phyloP scores from a whole-genome alignment of 2,888 invertebrate species.

The Hirtodrosophila confusa region DNA sequence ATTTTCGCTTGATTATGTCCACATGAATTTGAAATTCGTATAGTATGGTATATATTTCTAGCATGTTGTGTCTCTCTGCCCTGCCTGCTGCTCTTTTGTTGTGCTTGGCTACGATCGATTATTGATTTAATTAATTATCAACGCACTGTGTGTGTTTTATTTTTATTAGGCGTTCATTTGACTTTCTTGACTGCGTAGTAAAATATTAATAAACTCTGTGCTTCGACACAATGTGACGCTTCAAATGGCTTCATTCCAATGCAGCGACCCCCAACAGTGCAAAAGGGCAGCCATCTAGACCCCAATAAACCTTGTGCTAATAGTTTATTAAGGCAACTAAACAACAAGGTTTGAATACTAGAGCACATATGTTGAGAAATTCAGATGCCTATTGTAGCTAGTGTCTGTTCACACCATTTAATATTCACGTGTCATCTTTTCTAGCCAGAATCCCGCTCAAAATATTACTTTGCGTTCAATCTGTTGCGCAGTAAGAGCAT shows the following conservation, averaged over 20 bases:
- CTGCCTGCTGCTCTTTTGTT: slow-evolving; percentile 35
- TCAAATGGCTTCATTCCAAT: slow-evolving; percentile 51
- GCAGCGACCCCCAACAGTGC: slow-evolving; percentile 32
- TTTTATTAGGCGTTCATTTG: slow-evolving; percentile 23
- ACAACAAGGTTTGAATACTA: no score
- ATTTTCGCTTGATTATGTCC: slow-evolving; percentile 78
- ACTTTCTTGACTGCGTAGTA: slow-evolving; percentile 4
- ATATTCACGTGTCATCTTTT: no score
- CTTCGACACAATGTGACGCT: slow-evolving; percentile 21
- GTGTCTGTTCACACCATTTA: no score
- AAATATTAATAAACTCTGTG: slow-evolving; percentile 53
- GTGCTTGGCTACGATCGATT: slow-evolving; percentile 60
- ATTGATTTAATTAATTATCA: slow-evolving; percentile 79
- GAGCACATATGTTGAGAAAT: no score
- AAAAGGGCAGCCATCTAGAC: background rate
- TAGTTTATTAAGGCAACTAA: slow-evolving; percentile 1
- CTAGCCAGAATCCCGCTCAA: no score
- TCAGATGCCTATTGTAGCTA: no score
- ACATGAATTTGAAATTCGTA: slow-evolving; percentile 54
- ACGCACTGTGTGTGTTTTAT: slow-evolving; percentile 66
- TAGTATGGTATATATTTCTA: slow-evolving; percentile 31
- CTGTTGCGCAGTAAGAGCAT: no score
- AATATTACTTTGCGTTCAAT: no score
- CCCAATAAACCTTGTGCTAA: slow-evolving; percentile 18
- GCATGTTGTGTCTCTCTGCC: slow-evolving; percentile 43